Base-by-base conservation (phyloP, 2,113 vertebrate genomes). In the Barnardius zonarius region DNA sequence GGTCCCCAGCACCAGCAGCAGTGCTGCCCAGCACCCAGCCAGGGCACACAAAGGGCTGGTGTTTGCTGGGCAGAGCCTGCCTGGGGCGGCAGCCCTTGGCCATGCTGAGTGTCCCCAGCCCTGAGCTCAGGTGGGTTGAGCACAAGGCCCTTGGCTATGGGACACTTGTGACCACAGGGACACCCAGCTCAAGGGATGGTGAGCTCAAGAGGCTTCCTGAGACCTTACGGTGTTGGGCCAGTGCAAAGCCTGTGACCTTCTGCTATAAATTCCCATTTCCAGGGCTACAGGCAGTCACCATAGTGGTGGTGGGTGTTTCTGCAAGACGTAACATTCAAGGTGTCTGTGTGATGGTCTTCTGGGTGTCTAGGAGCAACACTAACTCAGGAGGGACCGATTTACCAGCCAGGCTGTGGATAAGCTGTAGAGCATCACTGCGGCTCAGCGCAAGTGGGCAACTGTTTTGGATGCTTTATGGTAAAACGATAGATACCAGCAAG, bases 171-270 rank as follows among this genome's bases (percentile, higher is more conserved):
- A 59, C 57, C 22, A 59, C 22, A 59, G 57, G 57, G 57, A 59
- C 33, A 59, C 33, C 14, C 57, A 59, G 22, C 57, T 59, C 57
- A 59, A 23, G 57, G 33, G 72, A 51, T 24, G 33, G 33, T 10
- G 57, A 70, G 15, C 14, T 4, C 8, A 10, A 8, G 57, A 43
- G 30, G 1, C 0, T 0, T 51, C 52, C 41, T 16, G 25, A 63
- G 41, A 48, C n/a, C 16, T 2, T 69, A 11, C 0, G 1, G 13
- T 43, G 31, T 6, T 5, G 10, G 2, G 14, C 49, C 14, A 57
- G 6, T 15, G 6, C 30, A 63, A 41, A 48, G 2, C 3, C 52
- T 6, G 0, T 17, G 67, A 14, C 8, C 20, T 19, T 55, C 30
- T 81, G 52, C 24, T 64, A 39, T 52, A 41, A 52, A 11, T 59